These are phyloP conservation scores for Blera fallax DNA, from an alignment of 2,888 invertebrate species.

Conservation along the genomic window DNA sequence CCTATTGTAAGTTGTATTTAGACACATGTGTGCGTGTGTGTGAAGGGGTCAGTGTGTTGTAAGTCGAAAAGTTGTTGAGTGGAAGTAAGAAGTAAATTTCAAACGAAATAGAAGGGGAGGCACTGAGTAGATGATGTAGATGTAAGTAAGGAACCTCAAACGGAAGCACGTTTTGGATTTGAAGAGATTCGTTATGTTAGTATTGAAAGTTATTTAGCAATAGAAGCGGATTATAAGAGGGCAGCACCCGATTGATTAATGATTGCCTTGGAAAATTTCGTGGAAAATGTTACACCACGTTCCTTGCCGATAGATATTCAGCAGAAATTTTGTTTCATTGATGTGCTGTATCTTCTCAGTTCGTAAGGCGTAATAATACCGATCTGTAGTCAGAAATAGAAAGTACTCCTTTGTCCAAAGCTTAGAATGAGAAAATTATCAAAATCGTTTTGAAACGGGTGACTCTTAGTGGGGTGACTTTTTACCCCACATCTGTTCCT, in stretches of 20 bases:
- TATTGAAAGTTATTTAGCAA: conserved; percentile 19
- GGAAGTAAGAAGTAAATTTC: conserved; percentile 15
- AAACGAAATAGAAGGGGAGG: background rate
- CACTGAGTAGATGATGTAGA: background rate
- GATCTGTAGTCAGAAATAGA: too few species aligned
- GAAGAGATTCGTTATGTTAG: conserved; percentile 31
- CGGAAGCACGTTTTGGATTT: conserved; percentile 32
- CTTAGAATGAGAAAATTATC: too few species aligned
- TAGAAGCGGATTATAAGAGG: background rate
- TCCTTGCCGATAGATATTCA: background rate
- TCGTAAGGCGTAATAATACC: background rate
- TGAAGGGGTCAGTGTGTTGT: conserved; percentile 18
- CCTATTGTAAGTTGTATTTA: conserved; percentile 1
- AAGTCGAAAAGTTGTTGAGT: conserved; percentile 12
- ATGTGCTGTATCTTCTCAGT: background rate
- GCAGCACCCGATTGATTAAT: conserved; percentile 20
- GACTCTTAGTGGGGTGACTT: too few species aligned
- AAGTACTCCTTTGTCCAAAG: too few species aligned
- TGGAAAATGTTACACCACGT: background rate
- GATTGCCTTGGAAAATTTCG: conserved; percentile 15
- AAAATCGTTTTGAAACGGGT: too few species aligned
- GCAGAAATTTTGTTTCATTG: background rate
- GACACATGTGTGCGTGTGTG: background rate
- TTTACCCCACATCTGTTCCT: too few species aligned
- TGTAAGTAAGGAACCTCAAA: conserved; percentile 5